Evolutionary conservation across 2,113 vertebrate genomes (phyloP).

Genomic region (Gasterosteus aculeatus): DNA sequence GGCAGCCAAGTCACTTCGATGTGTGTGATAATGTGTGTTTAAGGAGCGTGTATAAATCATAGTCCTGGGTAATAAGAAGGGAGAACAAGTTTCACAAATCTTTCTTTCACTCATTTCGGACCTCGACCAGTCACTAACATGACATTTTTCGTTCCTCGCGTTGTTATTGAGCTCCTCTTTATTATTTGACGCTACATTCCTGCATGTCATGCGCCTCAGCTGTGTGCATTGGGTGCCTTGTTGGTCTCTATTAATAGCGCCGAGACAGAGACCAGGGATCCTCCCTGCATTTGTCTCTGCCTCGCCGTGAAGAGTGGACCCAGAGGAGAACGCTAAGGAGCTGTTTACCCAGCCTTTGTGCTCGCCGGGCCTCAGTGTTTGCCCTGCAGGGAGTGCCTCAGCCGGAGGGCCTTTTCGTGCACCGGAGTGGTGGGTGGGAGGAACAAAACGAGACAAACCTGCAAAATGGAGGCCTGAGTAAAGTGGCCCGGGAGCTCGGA

Average conservation of each 20-base stretch:
- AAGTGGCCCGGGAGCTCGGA: neutral
- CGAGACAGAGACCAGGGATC: slow-evolving; percentile 63
- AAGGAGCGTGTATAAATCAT: neutral
- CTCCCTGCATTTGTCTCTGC: slow-evolving; percentile 75
- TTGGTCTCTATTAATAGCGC: slow-evolving; percentile 71
- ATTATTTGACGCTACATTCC: slow-evolving; percentile 66
- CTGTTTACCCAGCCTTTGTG: slow-evolving; percentile 82
- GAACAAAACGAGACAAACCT: slow-evolving; percentile 24
- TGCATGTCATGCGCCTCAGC: slow-evolving; percentile 64
- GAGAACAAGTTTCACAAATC: neutral
- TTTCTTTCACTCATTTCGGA: neutral
- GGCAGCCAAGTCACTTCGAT: neutral
- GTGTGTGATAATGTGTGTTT: slow-evolving; percentile 4
- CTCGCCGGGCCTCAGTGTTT: slow-evolving; percentile 73
- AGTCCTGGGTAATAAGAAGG: neutral
- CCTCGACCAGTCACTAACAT: slow-evolving; percentile 5
- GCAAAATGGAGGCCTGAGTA: slow-evolving; percentile 20
- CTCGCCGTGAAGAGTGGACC: slow-evolving; percentile 57
- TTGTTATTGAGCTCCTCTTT: slow-evolving; percentile 46
- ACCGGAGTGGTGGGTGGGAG: slow-evolving; percentile 41
- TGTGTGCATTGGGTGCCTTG: slow-evolving; percentile 70
- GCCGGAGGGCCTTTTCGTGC: slow-evolving; percentile 55
- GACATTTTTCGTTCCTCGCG: neutral
- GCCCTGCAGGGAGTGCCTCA: slow-evolving; percentile 77
- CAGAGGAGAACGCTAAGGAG: slow-evolving; percentile 57